A percentile compares a stretch with the other conserved stretches of the same genome.
These are phyloP conservation scores for Eupithecia inturbata DNA, from an alignment of 2,888 invertebrate genomes.

Conservation along the genomic window DNA sequence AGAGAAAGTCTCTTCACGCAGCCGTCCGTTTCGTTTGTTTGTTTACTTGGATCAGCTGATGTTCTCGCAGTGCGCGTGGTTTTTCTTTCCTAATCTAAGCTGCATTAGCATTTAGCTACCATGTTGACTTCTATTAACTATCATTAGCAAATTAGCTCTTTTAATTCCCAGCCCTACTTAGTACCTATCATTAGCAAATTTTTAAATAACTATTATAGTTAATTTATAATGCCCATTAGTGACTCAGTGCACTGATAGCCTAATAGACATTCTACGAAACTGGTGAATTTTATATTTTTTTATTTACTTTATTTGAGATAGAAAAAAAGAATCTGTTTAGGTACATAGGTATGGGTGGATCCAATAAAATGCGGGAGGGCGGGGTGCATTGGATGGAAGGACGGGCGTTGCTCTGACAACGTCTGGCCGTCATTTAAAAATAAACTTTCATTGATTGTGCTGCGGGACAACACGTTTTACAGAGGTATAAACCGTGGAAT, in stretches of 20 bases:
- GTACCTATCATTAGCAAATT: slow-evolving; percentile 24
- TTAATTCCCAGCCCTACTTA: slow-evolving; percentile 26
- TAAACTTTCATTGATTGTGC: slow-evolving; percentile 54
- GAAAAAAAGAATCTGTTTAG: neutral
- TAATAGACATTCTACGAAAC: slow-evolving; percentile 17
- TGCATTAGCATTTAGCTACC: slow-evolving; percentile 22
- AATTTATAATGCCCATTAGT: slow-evolving; percentile 8
- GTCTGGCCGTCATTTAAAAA: slow-evolving; percentile 50
- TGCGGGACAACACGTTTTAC: slow-evolving; percentile 39
- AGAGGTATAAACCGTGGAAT: slow-evolving; percentile 37
- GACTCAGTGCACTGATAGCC: slow-evolving; percentile 17
- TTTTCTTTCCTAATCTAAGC: slow-evolving; percentile 45
- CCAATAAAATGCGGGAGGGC: slow-evolving; percentile 31
- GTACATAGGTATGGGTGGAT: slow-evolving; percentile 12
- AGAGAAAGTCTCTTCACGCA: slow-evolving; percentile 52
- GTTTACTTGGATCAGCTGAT: slow-evolving; percentile 79
- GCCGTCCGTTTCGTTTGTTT: slow-evolving; percentile 50
- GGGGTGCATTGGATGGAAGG: slow-evolving; percentile 69
- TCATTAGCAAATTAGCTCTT: slow-evolving; percentile 24
- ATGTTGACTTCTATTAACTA: slow-evolving; percentile 11
- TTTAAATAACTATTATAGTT: slow-evolving; percentile 38
- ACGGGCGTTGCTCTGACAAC: slow-evolving; percentile 68
- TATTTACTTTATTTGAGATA: neutral
- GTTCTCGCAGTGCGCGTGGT: slow-evolving; percentile 52
- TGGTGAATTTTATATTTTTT: neutral